phyloP scores from a whole-genome alignment of 2,797 vertebrate genomes.

The Anabas testudineus region DNA sequence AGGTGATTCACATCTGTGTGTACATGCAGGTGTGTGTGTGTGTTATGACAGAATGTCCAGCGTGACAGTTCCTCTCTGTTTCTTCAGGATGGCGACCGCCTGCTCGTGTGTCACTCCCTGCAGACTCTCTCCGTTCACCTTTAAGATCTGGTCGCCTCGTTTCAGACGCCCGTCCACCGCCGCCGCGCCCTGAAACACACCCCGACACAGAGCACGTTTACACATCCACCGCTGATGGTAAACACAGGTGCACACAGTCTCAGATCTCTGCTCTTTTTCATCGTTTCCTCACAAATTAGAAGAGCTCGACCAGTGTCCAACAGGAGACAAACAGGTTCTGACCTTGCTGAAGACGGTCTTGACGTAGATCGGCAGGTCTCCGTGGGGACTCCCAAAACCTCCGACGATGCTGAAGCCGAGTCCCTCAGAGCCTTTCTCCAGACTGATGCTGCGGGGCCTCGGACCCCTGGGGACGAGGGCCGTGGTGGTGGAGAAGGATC shows the following conservation, averaged over 20 bases:
- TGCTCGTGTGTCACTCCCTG: slow-evolving; percentile 92
- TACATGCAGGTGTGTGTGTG: slow-evolving; percentile 5
- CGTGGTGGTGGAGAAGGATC: no score
- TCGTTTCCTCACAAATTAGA: no score
- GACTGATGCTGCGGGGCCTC: slow-evolving; percentile 87
- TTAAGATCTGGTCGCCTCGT: slow-evolving; percentile 93
- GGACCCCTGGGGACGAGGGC: slow-evolving; percentile 81
- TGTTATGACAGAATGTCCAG: slow-evolving; percentile 89
- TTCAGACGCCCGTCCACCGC: slow-evolving; percentile 90
- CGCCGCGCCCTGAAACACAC: slow-evolving; percentile 88
- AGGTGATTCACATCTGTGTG: neutral
- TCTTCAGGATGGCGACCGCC: slow-evolving; percentile 92
- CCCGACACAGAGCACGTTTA: neutral
- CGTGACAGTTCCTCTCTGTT: slow-evolving; percentile 88
- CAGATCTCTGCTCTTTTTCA: no score
- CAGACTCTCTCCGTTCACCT: slow-evolving; percentile 91
- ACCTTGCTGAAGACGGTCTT: slow-evolving; percentile 98
- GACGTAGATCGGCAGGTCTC: slow-evolving; percentile 97
- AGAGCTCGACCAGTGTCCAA: no score
- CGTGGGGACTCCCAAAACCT: slow-evolving; percentile 93
- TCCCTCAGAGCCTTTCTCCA: slow-evolving; percentile 95
- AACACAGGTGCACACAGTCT: no score
- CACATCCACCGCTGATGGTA: no score
- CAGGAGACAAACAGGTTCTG: neutral
- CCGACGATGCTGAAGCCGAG: slow-evolving; percentile 98